These are phyloP conservation scores for Pomatorhinus ruficollis DNA, from an alignment of 2,113 vertebrate genomes.

Conservation along the genomic window DNA sequence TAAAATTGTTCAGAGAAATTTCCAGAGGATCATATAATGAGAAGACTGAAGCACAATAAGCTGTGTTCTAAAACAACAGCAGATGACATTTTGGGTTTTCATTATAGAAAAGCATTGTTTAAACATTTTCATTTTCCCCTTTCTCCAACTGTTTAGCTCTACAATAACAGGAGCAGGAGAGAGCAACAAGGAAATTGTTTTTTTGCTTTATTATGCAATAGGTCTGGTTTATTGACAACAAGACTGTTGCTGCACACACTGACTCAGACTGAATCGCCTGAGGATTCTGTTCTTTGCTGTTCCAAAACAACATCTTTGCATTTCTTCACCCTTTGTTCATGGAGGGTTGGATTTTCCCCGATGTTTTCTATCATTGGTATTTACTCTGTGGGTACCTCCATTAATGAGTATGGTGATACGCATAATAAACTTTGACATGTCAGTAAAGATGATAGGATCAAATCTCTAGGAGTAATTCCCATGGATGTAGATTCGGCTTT, in stretches of 20 bases:
- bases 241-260: background rate
- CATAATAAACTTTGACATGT: background rate
- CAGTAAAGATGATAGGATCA: background rate
- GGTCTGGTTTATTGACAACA: constrained; percentile 63
- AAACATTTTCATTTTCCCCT: background rate
- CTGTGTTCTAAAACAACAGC: background rate
- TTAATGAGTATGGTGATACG: background rate
- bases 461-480: background rate
- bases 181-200: constrained; percentile 26
- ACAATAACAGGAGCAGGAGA: constrained; percentile 21
- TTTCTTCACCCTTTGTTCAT: constrained; percentile 43
- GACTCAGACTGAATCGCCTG: constrained; percentile 38
- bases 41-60: background rate
- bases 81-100: background rate
- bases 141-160: constrained; percentile 17
- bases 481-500: background rate
- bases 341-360: background rate
- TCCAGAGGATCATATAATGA: background rate
- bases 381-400: background rate
- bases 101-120: constrained; percentile 40
- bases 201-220: constrained; percentile 59
- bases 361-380: background rate
- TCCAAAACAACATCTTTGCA: constrained; percentile 35
- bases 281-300: constrained; percentile 21
- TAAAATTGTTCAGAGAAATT: background rate